A percentile compares a stretch with the other conserved stretches of the same genome.
Conservation (phyloP, 2,797 vertebrate species). For the Helicolenus hilgendorfi region DNA sequence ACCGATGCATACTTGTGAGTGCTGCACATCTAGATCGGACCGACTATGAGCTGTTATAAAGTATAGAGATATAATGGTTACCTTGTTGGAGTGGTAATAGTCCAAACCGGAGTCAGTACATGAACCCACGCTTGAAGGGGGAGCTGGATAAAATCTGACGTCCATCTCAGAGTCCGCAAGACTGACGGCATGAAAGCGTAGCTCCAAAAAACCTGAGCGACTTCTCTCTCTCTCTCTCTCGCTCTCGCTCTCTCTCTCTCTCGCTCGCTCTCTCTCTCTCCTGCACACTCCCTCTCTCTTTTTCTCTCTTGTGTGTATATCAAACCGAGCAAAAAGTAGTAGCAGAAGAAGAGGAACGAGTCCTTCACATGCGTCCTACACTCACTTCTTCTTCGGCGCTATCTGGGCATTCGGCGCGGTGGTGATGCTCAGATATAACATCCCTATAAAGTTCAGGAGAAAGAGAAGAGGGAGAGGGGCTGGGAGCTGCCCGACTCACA, state of each 20-base stretch:
- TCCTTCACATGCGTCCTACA: slow-evolving; percentile 79
- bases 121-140: slow-evolving; percentile 96
- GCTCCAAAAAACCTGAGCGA: slow-evolving; percentile 85
- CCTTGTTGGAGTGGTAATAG: slow-evolving; percentile 99
- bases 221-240: slow-evolving; percentile 60
- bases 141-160: slow-evolving; percentile 99
- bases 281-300: neutral
- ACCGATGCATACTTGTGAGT: neutral
- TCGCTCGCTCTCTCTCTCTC: slow-evolving; percentile 30
- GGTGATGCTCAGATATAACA: slow-evolving; percentile 80
- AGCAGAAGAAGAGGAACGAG: slow-evolving; percentile 70
- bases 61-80: slow-evolving; percentile 75
- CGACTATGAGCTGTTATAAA: slow-evolving; percentile 2
- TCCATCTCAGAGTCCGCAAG: slow-evolving; percentile 95
- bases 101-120: slow-evolving; percentile 97
- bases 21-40: slow-evolving; percentile 27
- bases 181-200: slow-evolving; percentile 93
- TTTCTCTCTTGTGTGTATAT: slow-evolving; percentile 57
- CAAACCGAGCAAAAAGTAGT: slow-evolving; percentile 84
- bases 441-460: slow-evolving; percentile 80
- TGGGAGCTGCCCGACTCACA: neutral
- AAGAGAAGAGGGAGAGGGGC: neutral
- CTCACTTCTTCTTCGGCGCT: slow-evolving; percentile 69
- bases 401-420: slow-evolving; percentile 48
- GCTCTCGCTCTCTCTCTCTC: slow-evolving; percentile 43